Evolutionary conservation across 1,140 invertebrate genomes (phyloP), one percentile per base, ranked within the genome.

Genomic region (Aphidius gifuensis): DNA sequence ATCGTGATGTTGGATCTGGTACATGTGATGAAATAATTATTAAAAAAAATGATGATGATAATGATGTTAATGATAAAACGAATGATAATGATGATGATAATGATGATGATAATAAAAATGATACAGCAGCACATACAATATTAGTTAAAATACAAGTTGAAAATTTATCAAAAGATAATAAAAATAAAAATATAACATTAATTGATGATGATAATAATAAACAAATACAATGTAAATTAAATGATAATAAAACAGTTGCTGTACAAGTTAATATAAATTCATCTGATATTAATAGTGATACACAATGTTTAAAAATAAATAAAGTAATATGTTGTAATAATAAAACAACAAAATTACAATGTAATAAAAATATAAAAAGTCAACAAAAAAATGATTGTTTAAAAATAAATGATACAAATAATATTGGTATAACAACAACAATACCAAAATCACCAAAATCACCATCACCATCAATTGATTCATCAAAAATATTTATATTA

Each of bases 131-230:
- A 66, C 65, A 70, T 21, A 60, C 63, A 8, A 69, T 64, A 62
- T 62, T 74, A 11, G 69, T 76, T 7, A 74, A 74, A 51, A 75
- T 74, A 53, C 69, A 75, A 57, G 69, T 75, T n/a, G 74, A 76
- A 66, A 71, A 74, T 64, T 74, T 69, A 45, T 64, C 61, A 49
- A 71, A 73, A 3, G 66, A 67, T 6, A 63, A 65, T 32, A 32
- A 32, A 32, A 32, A 32, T 32, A 32, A 32, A 32, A 32, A 32
- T 32, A 32, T 32, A 32, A 32, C 23, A 32, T 32, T 32, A 32
- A 32, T 32, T 32, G 23, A 32, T 32, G 23, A 32, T 32, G 23
- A 32, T 32, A 32, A 32, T 32, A 32, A 32, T 32, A 32, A 32
- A 32, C 2, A 32, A 32, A 32, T 32, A 39, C 51, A 55, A 44